Percentiles rank a stretch among this genome's conserved stretches.
Evolutionary conservation across 2,113 vertebrate genomes (phyloP).

Genomic region (Procapra przewalskii): DNA sequence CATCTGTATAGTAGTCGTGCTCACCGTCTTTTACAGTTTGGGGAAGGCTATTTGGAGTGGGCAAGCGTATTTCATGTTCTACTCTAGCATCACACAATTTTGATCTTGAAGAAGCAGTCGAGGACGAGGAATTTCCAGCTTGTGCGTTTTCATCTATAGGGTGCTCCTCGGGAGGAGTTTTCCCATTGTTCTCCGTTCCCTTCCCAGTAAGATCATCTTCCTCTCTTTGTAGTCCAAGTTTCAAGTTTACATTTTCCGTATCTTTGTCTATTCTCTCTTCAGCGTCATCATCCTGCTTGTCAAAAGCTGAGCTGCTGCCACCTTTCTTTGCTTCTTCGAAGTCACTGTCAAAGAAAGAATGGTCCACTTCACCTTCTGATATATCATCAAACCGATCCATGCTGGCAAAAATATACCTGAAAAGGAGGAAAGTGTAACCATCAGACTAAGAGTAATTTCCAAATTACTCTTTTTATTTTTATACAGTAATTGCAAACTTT

Average conservation of each 20-base stretch:
- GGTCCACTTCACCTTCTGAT: constrained; percentile 93
- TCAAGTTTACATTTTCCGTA: constrained; percentile 33
- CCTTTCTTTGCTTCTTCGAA: constrained; percentile 80
- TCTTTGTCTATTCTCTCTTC: constrained; percentile 52
- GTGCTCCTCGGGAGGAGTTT: neutral
- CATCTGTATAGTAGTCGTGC: constrained; percentile 83
- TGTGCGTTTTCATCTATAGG: neutral
- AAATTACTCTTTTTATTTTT: constrained; percentile 1
- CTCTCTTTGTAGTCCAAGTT: constrained; percentile 41
- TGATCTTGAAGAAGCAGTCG: constrained; percentile 64
- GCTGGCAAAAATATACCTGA: constrained; percentile 58
- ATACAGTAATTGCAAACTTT: neutral
- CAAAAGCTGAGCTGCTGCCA: constrained; percentile 26
- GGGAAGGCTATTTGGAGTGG: constrained; percentile 73
- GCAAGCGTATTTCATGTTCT: constrained; percentile 58
- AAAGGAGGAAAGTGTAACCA: constrained; percentile 1
- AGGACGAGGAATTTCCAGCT: constrained; percentile 40
- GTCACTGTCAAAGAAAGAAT: constrained; percentile 96
- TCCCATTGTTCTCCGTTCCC: constrained; percentile 60
- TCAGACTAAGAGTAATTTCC: constrained; percentile 32
- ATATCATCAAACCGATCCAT: constrained; percentile 85
- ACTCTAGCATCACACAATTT: constrained; percentile 15
- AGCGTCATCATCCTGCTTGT: constrained; percentile 55
- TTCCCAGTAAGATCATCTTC: constrained; percentile 56
- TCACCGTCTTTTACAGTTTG: constrained; percentile 77